These are phyloP conservation scores for Liasis olivaceus DNA, from an alignment of 2,797 vertebrate genomes.

Conservation along the genomic window DNA sequence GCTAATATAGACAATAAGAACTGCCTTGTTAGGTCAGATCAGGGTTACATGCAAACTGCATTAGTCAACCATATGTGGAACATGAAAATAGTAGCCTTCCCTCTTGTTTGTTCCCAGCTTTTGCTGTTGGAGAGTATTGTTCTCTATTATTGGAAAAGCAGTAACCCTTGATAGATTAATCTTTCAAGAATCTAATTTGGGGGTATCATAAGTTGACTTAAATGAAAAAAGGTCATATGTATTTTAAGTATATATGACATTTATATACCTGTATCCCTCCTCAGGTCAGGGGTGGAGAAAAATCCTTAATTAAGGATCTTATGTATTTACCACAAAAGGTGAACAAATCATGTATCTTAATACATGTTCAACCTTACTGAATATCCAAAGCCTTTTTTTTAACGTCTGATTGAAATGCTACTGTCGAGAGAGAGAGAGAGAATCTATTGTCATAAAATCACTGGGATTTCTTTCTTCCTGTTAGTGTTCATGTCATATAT, in stretches of 20 bases:
- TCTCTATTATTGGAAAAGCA: background rate
- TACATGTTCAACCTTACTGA: background rate
- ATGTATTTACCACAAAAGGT: background rate
- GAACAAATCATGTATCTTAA: background rate
- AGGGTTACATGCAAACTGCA: background rate
- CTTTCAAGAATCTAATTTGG: background rate
- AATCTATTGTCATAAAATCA: background rate
- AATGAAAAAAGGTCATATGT: background rate
- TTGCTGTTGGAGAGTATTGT: background rate
- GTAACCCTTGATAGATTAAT: background rate
- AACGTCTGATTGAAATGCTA: background rate
- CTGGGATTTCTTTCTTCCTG: background rate
- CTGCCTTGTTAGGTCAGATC: background rate
- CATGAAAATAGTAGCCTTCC: background rate
- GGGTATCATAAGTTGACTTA: background rate
- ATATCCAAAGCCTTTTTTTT: background rate
- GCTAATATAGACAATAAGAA: background rate
- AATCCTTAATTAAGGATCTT: background rate
- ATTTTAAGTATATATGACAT: background rate
- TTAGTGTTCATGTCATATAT: background rate
- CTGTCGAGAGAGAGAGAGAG: background rate
- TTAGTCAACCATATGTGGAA: background rate
- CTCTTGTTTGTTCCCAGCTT: background rate
- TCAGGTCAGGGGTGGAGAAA: too few relatives aligned
- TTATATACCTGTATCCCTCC: background rate